Base-by-base conservation (phyloP, 2,797 vertebrate species). In the Eospalax fontanierii region DNA sequence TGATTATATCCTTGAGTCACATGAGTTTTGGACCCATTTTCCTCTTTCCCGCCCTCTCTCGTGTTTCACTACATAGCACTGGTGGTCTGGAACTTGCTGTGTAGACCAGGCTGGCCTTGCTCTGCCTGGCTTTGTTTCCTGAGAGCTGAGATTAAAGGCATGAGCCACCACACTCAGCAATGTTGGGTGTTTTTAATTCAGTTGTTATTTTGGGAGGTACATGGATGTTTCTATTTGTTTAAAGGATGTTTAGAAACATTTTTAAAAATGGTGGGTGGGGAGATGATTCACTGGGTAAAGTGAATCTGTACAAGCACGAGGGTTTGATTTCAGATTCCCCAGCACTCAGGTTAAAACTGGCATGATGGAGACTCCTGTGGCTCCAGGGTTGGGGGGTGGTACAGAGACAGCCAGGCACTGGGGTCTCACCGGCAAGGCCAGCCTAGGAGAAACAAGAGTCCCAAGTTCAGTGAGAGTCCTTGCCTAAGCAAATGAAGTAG, bases 201-300 rank as follows among this genome's bases (percentile, higher is more conserved):
- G 5, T 57, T 65, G 6, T 71, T 46, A 57, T 89, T 94, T 96
- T 95, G 46, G 54, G 88, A 68, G 71, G 26, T 87, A 26, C 26
- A 28, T 86, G 6, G 21, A 68, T 87, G 21, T 63, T 90, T 94
- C 50, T 74, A 0, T 91, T 89, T 95, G 54, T 83, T 81, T 86
- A 6, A 35, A 46, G 66, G 79, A 71, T 96, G n/a, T 90, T 95
- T 63, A 75, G n/a, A 90, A 92, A 82, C 57, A 24, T 84, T 90
- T 46, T 30, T 33, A n/a, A 54, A 54, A 54, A 43, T 82, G 38
- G 38, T 50, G 24, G 7, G 22, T 85, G 65, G 21, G 1, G 22
- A 68, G 61, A 46, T 84, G 40, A 6, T 33, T 85, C 33, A 57
- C 43, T 24, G 65, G 35, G 43, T 54, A 54, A 28, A 9, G 14